Base-by-base conservation (phyloP, 2,888 invertebrate species). In the Thera britannica region DNA sequence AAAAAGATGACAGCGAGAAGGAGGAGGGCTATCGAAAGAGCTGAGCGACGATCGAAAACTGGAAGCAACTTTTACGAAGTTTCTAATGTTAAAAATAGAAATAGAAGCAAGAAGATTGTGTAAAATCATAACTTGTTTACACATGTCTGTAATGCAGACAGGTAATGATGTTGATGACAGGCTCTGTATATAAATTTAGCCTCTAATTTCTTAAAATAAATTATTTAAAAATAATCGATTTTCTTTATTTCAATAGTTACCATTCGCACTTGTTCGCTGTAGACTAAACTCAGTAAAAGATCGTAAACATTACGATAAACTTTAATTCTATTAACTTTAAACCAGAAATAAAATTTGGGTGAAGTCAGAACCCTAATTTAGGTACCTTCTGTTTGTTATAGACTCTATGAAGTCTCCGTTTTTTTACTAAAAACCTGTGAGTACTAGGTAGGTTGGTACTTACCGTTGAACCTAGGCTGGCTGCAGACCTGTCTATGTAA, bases 11-110 rank as follows among this genome's bases (percentile, higher is more conserved):
- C 97, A 1, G 97, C 97, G 56, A 97, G 97, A 88, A 95, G 97
- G 81, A 95, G 95, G 75, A 95, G 98, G 75, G 96, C 97, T 0
- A 75, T 96, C 2, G 97, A 97, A 72, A 94, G 98, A 75, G 95
- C 96, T 9, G 95, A 95, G 74, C 97, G 96, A 76, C 94, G 97
- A 9, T 97, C 96, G 84, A 98, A 97, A 83, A 96, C 97, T 69
- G 98, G 98, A 77, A 97, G 97, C 86, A 97, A 98, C 89, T 98
- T 98, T 85, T 98, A 98, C 87, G 97, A 97, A 94, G 95, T 96
- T 44, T 94, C 97, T 8, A 98, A 98, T 94, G 98, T 98, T 62
- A 98, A 98, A 86, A 98, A 98, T 88, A 95, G 96, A 76, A 97
- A 97, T 90, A 95, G 97, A 73, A 95, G 95, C 83, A 96, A 96